Evolutionary conservation across 1,140 invertebrate species (phyloP), one percentile per base, ranked within the genome.

Genomic region (Orius insidiosus): DNA sequence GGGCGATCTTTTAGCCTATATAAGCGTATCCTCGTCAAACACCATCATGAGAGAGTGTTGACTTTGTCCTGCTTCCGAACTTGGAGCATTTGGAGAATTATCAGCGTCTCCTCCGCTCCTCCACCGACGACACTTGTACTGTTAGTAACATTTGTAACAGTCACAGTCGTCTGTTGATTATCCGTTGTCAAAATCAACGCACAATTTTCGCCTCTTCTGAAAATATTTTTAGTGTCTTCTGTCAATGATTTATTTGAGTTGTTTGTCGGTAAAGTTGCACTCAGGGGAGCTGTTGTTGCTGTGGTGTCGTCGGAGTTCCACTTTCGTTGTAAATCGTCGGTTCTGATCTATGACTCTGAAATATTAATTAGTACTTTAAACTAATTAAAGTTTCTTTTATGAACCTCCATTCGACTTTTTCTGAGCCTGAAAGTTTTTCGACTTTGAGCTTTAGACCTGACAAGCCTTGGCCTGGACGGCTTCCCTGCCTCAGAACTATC

Each of bases 381-480:
- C 5, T 37, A 11, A 4, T 36, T 36, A 36, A 3, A 15, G 9
- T 11, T 4, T 36, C 32, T 24, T 4, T 24, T 24, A 24, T 24
- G 46, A 45, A 55, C 54, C 48, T 57, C 55, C 14, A 52, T 73
- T 52, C 81, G 69, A 61, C 82, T 86, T 61, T 81, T 82, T 55
- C 81, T 70, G 41, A 87, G 75, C 48, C 88, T 75, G 65, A 95
- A 94, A 1, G 89, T 94, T 66, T 87, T 92, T 51, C 90, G 75
- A 59, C 87, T 93, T 61, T 90, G 87, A 13, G 85, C 88, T 68
- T 90, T 92, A 45, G 88, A 82, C 16, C 90, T 70, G 60, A 95
- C 89, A 38, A 95, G 72, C 13, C 87, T 36, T 11, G 36, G 46
- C n/a, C 4, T 64, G 61, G 34, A 59, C 58, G 10, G 37, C 55